Percentiles rank a stretch among this genome's conserved stretches.
These are phyloP conservation scores for Lycodopsis pacificus DNA, from an alignment of 2,797 vertebrate species.

Conservation along the genomic window DNA sequence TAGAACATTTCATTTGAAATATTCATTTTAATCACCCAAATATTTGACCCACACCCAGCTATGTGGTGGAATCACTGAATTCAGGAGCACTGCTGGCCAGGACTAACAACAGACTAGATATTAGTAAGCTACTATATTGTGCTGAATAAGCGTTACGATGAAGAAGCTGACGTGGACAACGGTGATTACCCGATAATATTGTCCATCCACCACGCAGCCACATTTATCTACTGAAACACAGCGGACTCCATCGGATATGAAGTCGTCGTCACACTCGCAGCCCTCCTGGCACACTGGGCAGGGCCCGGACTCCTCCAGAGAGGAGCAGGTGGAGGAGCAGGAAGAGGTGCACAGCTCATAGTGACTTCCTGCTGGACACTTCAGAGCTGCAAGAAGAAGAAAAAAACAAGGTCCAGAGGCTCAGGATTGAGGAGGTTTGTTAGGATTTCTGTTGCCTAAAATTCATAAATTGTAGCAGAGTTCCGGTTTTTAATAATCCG, in stretches of 20 bases:
- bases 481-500: not conserved
- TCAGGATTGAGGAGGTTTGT: not conserved
- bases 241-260: constrained; percentile 65
- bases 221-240: constrained; percentile 64
- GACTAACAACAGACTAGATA: not conserved
- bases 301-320: constrained; percentile 45
- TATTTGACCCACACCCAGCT: not conserved
- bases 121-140: not conserved
- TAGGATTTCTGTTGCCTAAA: not conserved
- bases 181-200: constrained; percentile 36
- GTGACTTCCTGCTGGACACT: constrained; percentile 36
- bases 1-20: not conserved
- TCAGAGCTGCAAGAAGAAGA: constrained; percentile 23
- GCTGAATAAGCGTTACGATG: not conserved
- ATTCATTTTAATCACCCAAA: not conserved
- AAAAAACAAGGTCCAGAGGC: not conserved
- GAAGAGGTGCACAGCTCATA: constrained; percentile 69
- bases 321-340: constrained; percentile 72
- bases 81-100: not conserved
- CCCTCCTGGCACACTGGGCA: constrained; percentile 75
- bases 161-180: not conserved
- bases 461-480: not conserved
- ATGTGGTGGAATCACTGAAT: no score
- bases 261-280: constrained; percentile 74
- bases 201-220: constrained; percentile 43